Evolutionary conservation across 2,797 vertebrate genomes (phyloP).

Genomic region (Antennarius maculatus): DNA sequence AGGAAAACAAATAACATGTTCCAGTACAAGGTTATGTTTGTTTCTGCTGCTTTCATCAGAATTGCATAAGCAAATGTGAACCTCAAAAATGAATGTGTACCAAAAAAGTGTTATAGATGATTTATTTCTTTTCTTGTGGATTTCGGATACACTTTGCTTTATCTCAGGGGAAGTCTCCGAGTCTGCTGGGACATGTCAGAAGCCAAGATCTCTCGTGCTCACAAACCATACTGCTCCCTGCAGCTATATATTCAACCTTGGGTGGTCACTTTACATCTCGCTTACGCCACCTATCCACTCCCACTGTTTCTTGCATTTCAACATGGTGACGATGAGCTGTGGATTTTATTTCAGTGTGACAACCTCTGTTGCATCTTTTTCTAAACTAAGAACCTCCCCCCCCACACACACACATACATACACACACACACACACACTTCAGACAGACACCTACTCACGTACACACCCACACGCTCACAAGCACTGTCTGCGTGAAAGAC

Average conservation of each 20-base stretch:
- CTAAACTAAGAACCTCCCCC: constrained; percentile 8
- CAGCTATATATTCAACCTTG: constrained; percentile 62
- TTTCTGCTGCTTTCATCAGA: constrained; percentile 76
- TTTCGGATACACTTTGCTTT: constrained; percentile 72
- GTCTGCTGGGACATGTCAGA: constrained; percentile 63
- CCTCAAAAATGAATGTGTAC: constrained; percentile 51
- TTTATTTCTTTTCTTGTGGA: constrained; percentile 71
- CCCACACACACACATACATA: neutral
- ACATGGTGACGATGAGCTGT: constrained; percentile 13
- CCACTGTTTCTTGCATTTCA: constrained; percentile 41
- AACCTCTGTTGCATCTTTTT: constrained; percentile 34
- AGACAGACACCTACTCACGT: neutral
- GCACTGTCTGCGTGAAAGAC: constrained; percentile 24
- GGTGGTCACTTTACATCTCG: constrained; percentile 73
- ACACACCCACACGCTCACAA: constrained; percentile 1
- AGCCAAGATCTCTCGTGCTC: constrained; percentile 52
- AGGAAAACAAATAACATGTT: constrained; percentile 82
- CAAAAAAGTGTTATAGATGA: constrained; percentile 54
- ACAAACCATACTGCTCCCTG: constrained; percentile 48
- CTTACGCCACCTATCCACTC: constrained; percentile 32
- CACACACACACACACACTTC: neutral
- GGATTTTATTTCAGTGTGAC: constrained; percentile 29
- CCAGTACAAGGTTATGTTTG: constrained; percentile 74
- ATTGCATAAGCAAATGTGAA: constrained; percentile 63
- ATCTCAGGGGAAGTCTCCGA: constrained; percentile 74